phyloP scores from a whole-genome alignment of 2,888 invertebrate species.

The Hetaerina titia region DNA sequence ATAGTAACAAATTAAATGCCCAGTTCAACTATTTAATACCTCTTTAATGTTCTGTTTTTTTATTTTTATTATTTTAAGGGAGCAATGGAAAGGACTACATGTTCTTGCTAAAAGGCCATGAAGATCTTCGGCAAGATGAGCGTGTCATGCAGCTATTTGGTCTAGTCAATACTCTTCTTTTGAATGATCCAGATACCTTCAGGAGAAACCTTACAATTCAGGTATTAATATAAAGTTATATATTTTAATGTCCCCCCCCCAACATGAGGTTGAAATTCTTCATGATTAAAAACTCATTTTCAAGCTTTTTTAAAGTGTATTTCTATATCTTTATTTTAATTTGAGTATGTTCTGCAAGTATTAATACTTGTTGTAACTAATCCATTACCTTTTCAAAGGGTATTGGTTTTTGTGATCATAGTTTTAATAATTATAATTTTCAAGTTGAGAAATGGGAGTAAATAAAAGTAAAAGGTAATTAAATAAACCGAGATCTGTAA shows the following conservation, averaged over 20 bases:
- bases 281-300: background rate
- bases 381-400: background rate
- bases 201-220: slow-evolving; percentile 87
- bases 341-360: background rate
- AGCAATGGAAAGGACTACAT: slow-evolving; percentile 99
- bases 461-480: no score
- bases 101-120: slow-evolving; percentile 99
- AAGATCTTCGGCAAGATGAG: slow-evolving; percentile 99
- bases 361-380: background rate
- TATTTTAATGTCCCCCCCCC: background rate
- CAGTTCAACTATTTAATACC: background rate
- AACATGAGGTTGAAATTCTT: background rate
- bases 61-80: slow-evolving; percentile 79
- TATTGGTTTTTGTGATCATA: no score
- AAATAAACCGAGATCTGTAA: no score
- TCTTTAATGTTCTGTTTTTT: background rate
- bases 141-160: slow-evolving; percentile 99
- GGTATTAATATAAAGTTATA: slow-evolving; percentile 73
- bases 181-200: slow-evolving; percentile 97
- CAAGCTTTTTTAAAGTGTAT: background rate
- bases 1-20: no score
- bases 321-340: background rate
- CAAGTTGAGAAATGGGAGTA: no score
- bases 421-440: no score
- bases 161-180: slow-evolving; percentile 95